These are phyloP conservation scores for Thamnaconus septentrionalis DNA, from an alignment of 2,113 vertebrate species.

Conservation along the genomic window DNA sequence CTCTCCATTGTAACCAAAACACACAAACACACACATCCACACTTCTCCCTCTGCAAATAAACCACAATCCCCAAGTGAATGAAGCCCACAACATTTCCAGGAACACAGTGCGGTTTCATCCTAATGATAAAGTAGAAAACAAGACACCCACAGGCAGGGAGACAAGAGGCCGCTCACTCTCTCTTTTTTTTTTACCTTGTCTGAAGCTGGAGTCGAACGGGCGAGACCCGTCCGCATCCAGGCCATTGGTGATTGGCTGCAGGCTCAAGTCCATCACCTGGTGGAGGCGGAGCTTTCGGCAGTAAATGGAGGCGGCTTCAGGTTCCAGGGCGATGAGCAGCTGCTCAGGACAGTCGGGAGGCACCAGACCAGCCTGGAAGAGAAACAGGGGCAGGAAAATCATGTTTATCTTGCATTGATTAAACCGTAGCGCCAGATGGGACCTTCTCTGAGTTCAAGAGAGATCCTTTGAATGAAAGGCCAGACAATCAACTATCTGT, in stretches of 20 bases:
- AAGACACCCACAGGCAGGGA: neutral
- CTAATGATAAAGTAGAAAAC: conserved; percentile 35
- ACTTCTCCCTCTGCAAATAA: conserved; percentile 1
- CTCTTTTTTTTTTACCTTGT: conserved; percentile 79
- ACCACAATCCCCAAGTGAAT: conserved; percentile 31
- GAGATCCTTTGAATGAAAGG: no score
- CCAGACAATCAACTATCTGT: no score
- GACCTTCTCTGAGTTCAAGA: no score
- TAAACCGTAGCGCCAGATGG: no score
- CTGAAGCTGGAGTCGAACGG: conserved; percentile 89
- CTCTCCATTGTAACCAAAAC: conserved; percentile 2
- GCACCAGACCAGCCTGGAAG: conserved; percentile 87
- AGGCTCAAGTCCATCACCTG: conserved; percentile 90
- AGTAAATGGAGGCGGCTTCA: conserved; percentile 94
- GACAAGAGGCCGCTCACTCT: neutral
- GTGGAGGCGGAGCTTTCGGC: conserved; percentile 90
- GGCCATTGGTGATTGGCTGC: conserved; percentile 72
- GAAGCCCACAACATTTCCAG: conserved; percentile 53
- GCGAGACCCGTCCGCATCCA: conserved; percentile 70
- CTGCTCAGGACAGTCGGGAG: conserved; percentile 84
- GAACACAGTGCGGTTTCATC: conserved; percentile 58
- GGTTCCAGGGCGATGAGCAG: conserved; percentile 94
- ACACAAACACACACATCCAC: conserved; percentile 11
- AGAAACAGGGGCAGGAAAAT: neutral
- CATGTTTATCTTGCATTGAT: neutral